Evolutionary conservation across 2,797 vertebrate species (phyloP), one percentile per base, ranked within the genome.

Genomic region (Lagocephalus sceleratus): DNA sequence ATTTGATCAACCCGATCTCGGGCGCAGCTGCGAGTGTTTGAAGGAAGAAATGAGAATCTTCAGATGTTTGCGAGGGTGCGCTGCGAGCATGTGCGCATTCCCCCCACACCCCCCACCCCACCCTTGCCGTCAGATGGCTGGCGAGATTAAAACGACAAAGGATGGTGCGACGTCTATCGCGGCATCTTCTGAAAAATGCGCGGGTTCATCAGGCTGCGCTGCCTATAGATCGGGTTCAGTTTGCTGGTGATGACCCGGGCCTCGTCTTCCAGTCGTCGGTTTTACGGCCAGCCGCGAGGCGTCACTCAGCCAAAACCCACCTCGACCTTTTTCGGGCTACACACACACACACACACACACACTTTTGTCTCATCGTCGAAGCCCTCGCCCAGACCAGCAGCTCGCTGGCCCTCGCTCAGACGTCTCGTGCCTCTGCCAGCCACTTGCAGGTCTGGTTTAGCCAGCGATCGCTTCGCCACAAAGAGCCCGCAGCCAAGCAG

Each of bases 401-500:
- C 49, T 69, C 72, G 47, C 58, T 38, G 44, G 47, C 75, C 68
- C 65, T 51, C 17, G 7, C 69, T 65, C 72, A 81, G 75, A 70
- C 29, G 51, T 83, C 71, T 77, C 55, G 58, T 71, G 58, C 54
- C 73, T 57, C 76, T 77, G 79, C 81, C 87, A 86, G 72, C 75
- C 66, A 63, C 68, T 59, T 72, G 78, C 56, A 35, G 57, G 83
- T 84, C 84, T 85, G 80, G 71, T 83, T 66, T 38, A 7, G 58
- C 53, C 71, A 52, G 67, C 73, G 84, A 83, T 76, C 71, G 72
- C 53, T 38, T 25, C 42, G 57, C 75, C 82, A 85, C 83, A 83
- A 83, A 85, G 76, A 75, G 73, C 69, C 63, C 66, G 79, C 78
- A 78, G 78, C 68, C 71, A 67, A 69, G 82, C 84, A 79, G 79